These are phyloP conservation scores for Rhyacophila evoluta DNA, from an alignment of 2,888 invertebrate species.

Conservation along the genomic window DNA sequence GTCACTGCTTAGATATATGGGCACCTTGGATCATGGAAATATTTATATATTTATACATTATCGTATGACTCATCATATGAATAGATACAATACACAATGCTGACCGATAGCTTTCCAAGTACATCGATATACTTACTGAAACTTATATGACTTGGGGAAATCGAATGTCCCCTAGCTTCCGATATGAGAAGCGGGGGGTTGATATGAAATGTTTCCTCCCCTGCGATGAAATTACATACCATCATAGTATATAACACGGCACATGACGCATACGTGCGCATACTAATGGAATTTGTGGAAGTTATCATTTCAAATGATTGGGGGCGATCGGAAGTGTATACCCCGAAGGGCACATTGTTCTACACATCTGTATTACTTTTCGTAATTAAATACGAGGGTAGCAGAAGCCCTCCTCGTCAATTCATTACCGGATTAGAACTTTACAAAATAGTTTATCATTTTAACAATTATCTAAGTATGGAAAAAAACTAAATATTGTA, in stretches of 20 bases:
- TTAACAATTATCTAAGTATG: too few relatives aligned
- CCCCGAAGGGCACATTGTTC: background rate
- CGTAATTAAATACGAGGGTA: background rate
- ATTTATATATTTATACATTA: too few relatives aligned
- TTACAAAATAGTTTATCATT: too few relatives aligned
- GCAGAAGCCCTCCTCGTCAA: background rate
- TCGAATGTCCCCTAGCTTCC: constrained; percentile 1
- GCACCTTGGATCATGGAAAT: too few relatives aligned
- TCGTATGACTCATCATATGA: background rate
- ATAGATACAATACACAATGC: background rate
- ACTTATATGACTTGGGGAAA: background rate
- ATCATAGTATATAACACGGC: background rate
- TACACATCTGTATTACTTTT: background rate
- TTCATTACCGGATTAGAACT: background rate
- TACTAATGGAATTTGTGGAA: constrained; percentile 9
- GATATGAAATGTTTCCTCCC: background rate
- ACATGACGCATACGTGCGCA: constrained; percentile 3
- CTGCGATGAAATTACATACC: constrained; percentile 12
- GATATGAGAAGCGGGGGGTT: background rate
- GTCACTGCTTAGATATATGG: too few relatives aligned
- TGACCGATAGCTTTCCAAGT: background rate
- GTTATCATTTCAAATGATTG: background rate
- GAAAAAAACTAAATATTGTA: too few relatives aligned
- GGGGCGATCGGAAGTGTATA: constrained; percentile 11
- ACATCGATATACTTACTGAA: background rate